phyloP scores from a whole-genome alignment of 2,888 invertebrate species.

The Erebia ligea region DNA sequence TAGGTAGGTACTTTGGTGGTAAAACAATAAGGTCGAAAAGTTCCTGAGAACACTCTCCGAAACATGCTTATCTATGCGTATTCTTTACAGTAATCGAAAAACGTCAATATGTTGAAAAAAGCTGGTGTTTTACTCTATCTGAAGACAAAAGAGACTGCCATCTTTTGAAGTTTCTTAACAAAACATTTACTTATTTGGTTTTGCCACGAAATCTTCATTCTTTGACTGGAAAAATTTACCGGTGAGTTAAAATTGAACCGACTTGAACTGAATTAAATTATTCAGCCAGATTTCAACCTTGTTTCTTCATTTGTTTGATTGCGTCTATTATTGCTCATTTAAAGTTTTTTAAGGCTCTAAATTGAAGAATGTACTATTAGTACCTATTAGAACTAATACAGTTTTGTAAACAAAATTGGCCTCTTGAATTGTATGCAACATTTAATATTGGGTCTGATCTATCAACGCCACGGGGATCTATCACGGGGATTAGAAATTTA shows the following conservation, averaged over 20 bases:
- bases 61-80: too few relatives aligned
- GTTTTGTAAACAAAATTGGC: not conserved
- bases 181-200: constrained; percentile 10
- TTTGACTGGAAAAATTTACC: constrained; percentile 5
- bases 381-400: not conserved
- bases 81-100: not conserved
- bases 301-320: constrained; percentile 23
- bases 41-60: not conserved
- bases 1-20: not conserved
- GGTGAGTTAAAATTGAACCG: constrained; percentile 12
- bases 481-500: too few relatives aligned
- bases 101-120: not conserved
- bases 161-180: not conserved
- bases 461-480: too few relatives aligned
- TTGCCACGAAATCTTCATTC: constrained; percentile 16
- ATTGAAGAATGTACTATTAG: constrained; percentile 3
- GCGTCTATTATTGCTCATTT: constrained; percentile 15
- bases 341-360: constrained; percentile 11
- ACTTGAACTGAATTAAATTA: constrained; percentile 10
- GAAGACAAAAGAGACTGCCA: not conserved
- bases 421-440: not conserved
- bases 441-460: not conserved
- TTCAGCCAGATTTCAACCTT: constrained; percentile 18
- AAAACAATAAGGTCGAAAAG: not conserved
- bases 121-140: not conserved